A percentile compares a stretch with the other conserved stretches of the same genome.
These are phyloP conservation scores for Penaeus japonicus DNA, from an alignment of 1,140 invertebrate genomes.

Conservation along the genomic window DNA sequence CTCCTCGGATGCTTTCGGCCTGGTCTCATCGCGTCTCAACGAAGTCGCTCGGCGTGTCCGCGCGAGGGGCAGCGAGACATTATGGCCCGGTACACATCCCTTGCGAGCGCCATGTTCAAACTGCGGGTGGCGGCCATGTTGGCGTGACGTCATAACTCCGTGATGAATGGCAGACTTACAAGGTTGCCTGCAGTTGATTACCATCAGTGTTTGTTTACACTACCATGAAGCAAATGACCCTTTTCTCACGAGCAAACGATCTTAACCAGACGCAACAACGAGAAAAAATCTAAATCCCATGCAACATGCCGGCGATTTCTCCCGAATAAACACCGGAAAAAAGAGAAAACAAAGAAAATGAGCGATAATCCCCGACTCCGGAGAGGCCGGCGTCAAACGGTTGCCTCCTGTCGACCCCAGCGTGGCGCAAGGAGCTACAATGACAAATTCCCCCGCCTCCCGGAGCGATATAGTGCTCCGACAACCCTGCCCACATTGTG, in stretches of 20 bases:
- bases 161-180: constrained; percentile 45
- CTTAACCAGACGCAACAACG: too few relatives aligned
- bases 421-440: constrained; percentile 48
- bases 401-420: constrained; percentile 46
- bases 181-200: constrained; percentile 22
- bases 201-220: background rate
- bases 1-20: too few relatives aligned
- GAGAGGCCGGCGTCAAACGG: constrained; percentile 40
- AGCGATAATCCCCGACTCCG: background rate
- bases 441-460: constrained; percentile 51
- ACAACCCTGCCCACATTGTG: constrained; percentile 55
- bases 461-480: constrained; percentile 46
- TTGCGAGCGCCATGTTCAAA: constrained; percentile 52
- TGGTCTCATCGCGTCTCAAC: background rate
- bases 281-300: too few relatives aligned
- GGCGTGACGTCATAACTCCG: constrained; percentile 50
- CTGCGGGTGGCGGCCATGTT: constrained; percentile 51
- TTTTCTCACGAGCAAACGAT: too few relatives aligned
- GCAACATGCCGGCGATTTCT: too few relatives aligned
- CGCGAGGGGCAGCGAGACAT: background rate
- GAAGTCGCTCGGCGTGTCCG: background rate
- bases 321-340: background rate
- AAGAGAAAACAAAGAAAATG: constrained; percentile 36
- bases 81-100: constrained; percentile 48
- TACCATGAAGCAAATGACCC: too few relatives aligned